Evolutionary conservation across 2,797 vertebrate species (phyloP), one percentile per base, ranked within the genome.

Genomic region (Urocyon cinereoargenteus): DNA sequence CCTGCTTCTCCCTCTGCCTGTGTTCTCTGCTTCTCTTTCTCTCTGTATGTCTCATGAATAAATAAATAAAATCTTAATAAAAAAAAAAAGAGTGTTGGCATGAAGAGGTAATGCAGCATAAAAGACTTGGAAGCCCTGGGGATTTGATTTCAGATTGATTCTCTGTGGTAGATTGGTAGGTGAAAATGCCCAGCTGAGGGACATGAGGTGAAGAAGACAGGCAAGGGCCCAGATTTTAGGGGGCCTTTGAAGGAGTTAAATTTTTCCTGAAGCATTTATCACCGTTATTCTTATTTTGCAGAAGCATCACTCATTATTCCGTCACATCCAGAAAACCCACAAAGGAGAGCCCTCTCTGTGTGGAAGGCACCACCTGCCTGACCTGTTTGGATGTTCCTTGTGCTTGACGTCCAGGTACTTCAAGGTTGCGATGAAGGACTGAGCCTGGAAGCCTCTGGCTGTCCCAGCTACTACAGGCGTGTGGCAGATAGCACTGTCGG

Each of bases 341-440:
- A n/a, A 14, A 83, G 31, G 53, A 40, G 5, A 53, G 12, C 31
- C 16, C 28, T 6, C 15, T 66, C 31, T 3, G 0, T 26, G 1
- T 92, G 72, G 77, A 94, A 36, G 16, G 57, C 0, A 0, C 26
- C 59, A 1, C 11, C 26, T 13, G 57, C n/a, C 98, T 96, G 86
- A 99, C 99, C 99, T 99, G 99, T 99, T 99, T 4, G 99, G 99
- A 90, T 99, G 99, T 92, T 99, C 99, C 98, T 99, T 99, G 98
- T 99, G 99, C 96, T 99, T 99, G 78, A 99, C 99, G 1, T 99
- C 99, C 98, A 99, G 98, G 95, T 99, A 99, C 97, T 99, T 99
- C 86, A 99, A 98, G 0, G 99, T 99, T 66, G 99, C 99, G 6
- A 99, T 99, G 98, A 99, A 99, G 1, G 99, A 99, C 98, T 99